phyloP scores from a whole-genome alignment of 2,113 vertebrate genomes.

The Gallinago undulata region DNA sequence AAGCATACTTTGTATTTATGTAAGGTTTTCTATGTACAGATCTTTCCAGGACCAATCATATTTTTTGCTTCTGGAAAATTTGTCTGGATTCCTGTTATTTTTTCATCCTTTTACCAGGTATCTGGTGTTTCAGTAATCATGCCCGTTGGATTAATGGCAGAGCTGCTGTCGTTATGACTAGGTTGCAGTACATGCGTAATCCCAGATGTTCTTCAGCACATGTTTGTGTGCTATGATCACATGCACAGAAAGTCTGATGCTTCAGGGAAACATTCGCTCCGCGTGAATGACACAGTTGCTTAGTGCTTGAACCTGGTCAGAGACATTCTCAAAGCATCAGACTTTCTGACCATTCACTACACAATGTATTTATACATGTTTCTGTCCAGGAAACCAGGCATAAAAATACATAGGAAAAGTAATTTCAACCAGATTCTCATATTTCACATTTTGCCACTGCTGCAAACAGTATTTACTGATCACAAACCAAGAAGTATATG shows the following conservation, averaged over 20 bases:
- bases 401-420: neutral
- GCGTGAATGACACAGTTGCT: neutral
- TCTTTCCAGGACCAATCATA: neutral
- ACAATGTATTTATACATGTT: neutral
- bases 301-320: neutral
- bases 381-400: neutral
- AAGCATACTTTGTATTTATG: neutral
- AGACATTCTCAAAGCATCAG: neutral
- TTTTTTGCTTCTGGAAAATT: constrained; percentile 14
- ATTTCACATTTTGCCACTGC: neutral
- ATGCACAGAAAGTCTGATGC: neutral
- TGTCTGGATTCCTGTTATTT: neutral
- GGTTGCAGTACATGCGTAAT: neutral
- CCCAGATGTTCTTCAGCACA: neutral
- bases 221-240: neutral
- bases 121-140: neutral
- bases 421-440: neutral
- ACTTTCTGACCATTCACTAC: neutral
- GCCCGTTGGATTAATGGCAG: neutral
- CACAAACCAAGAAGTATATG: neutral
- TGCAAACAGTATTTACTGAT: neutral
- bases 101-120: neutral
- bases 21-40: neutral
- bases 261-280: constrained; percentile 33
- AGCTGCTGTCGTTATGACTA: neutral